Evolutionary conservation across 1,140 invertebrate species (phyloP), one percentile per base, ranked within the genome.

Genomic region (Odontomachus brunneus): DNA sequence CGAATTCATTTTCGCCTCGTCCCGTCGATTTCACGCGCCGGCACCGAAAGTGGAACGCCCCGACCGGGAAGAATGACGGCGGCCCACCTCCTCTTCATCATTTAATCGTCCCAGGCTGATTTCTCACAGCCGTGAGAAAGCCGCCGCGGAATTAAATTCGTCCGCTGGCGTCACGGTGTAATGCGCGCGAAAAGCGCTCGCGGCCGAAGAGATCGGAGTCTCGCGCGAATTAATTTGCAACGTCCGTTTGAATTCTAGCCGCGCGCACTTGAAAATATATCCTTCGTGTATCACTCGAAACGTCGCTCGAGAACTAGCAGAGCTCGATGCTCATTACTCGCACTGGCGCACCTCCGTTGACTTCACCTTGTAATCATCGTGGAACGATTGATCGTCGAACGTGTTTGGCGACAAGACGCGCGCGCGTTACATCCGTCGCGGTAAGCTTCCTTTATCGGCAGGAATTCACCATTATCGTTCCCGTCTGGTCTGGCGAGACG

Each of bases 1-100:
- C 55, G 22, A 84, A 87, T 87, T 71, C 55, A 53, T 78, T 88
- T 53, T 69, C 60, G 48, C n/a, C 69, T 15, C 49, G 29, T 14
- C 15, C 19, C 12, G 44, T 24, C 29, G 57, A 29, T 66, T 67
- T 78, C 22, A 44, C 62, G 48, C 49, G n/a, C 74, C 29, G 19
- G 26, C 75, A n/a, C 29, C 49, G 44, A 83, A 76, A 75, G 57
- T 63, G 78, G 26, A 83, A 83, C 65, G 65, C 49, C 49, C 75
- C 53, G 69, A 38, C n/a, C 53, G 69, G 49, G 17, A 17, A 38
- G 33, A 57, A 33, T 33, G 74, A 74, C 57, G 33, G 19, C 26
- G 84, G 38, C 38, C 38, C 38, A 44, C 38, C 84, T 44, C 24
- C 67, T 67, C 66, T 59, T 69, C 48, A 38, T 65, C 69, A 29